phyloP scores from a whole-genome alignment of 2,797 vertebrate species.

The Coregonus suidteri region DNA sequence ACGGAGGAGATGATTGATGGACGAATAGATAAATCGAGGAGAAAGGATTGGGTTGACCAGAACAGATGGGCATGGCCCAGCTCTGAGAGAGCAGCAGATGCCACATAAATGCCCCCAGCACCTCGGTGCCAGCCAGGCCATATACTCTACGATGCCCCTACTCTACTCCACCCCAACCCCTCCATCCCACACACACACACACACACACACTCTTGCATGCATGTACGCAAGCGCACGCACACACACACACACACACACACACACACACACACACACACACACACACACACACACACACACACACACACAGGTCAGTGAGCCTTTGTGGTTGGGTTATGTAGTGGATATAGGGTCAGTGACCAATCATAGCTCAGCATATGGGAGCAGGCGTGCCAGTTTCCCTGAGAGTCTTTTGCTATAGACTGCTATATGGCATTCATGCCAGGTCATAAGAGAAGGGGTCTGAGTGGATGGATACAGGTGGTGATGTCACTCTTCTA shows the following conservation, averaged over 20 bases:
- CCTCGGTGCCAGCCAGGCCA: conserved; percentile 17
- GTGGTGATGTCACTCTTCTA: too few relatives aligned
- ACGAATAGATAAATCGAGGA: conserved; percentile 21
- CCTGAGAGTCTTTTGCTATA: neutral
- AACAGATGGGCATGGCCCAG: conserved; percentile 71
- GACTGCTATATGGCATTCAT: neutral
- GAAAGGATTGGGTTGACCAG: conserved; percentile 49
- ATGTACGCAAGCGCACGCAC: too few relatives aligned
- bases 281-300: too few relatives aligned
- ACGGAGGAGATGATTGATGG: conserved; percentile 2
- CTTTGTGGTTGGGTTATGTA: neutral
- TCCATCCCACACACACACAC: too few relatives aligned
- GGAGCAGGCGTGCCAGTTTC: too few relatives aligned
- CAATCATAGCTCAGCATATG: neutral
- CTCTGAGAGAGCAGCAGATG: conserved; percentile 72
- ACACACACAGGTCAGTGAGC: neutral
- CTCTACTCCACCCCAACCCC: neutral
- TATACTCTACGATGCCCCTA: conserved; percentile 5
- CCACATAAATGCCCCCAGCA: conserved; percentile 43
- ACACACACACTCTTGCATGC: too few relatives aligned
- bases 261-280: too few relatives aligned
- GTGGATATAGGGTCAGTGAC: neutral
- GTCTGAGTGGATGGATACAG: neutral
- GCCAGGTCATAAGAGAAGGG: neutral
- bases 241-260: too few relatives aligned